Evolutionary conservation across 2,113 vertebrate genomes (phyloP).

Genomic region (Pholis gunnellus): DNA sequence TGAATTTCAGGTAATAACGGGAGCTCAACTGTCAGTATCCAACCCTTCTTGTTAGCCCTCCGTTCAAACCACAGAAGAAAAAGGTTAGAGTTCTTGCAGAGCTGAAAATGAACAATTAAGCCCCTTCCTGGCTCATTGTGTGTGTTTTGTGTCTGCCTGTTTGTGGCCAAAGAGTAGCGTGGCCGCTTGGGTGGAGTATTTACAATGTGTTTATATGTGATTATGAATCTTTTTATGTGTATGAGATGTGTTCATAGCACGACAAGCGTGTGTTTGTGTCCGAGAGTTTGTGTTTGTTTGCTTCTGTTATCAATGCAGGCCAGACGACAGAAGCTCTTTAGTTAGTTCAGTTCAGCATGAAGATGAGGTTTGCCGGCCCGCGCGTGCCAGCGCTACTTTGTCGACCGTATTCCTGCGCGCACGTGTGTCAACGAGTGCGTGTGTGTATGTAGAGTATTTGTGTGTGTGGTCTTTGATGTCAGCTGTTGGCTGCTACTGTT

Average conservation of each 20-base stretch:
- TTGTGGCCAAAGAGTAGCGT: constrained; percentile 35
- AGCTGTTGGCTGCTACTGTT: constrained; percentile 71
- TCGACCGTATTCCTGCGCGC: constrained; percentile 6
- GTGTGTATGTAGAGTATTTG: constrained; percentile 28
- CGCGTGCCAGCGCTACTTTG: constrained; percentile 44
- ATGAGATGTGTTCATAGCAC: constrained; percentile 55
- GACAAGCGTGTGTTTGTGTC: constrained; percentile 53
- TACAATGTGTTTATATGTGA: constrained; percentile 56
- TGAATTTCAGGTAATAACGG: not conserved
- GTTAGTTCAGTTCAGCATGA: constrained; percentile 79
- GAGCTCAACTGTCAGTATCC: not conserved
- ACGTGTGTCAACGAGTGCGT: constrained; percentile 40
- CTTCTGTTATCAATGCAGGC: constrained; percentile 76
- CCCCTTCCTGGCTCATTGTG: not conserved
- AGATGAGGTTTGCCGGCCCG: constrained; percentile 68
- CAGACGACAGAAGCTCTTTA: constrained; percentile 78
- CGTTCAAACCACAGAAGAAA: not conserved
- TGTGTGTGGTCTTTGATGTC: constrained; percentile 67
- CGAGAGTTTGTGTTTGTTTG: constrained; percentile 70
- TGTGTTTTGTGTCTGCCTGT: constrained; percentile 23
- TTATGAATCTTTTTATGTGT: constrained; percentile 65
- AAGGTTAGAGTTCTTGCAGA: constrained; percentile 9
- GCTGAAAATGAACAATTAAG: constrained; percentile 24
- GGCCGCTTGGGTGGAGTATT: constrained; percentile 39
- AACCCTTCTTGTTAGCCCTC: not conserved